A percentile compares a stretch with the other conserved stretches of the same genome.
These are phyloP conservation scores for Rhingia rostrata DNA, from an alignment of 2,888 invertebrate genomes.

Conservation along the genomic window DNA sequence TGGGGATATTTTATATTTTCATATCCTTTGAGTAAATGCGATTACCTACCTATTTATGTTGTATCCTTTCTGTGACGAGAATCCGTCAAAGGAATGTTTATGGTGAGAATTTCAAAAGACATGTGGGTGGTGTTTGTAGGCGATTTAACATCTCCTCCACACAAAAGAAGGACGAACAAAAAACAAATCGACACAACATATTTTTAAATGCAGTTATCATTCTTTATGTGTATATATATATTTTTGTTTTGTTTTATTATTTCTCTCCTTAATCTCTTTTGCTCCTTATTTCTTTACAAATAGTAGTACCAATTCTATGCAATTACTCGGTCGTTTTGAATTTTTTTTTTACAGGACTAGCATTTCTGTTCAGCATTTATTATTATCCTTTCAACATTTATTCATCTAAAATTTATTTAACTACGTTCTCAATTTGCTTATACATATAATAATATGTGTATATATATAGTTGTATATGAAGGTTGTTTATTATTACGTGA, in stretches of 20 bases:
- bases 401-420: constrained; percentile 72
- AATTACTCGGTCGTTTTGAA: constrained; percentile 34
- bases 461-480: constrained; percentile 18
- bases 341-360: constrained; percentile 48
- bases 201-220: constrained; percentile 63
- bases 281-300: constrained; percentile 47
- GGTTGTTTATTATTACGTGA: constrained; percentile 6
- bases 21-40: constrained; percentile 27
- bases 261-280: constrained; percentile 31
- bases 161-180: constrained; percentile 32
- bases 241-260: constrained; percentile 46
- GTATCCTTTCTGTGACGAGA: constrained; percentile 40
- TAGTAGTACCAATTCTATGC: constrained; percentile 44
- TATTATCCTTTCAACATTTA: constrained; percentile 70
- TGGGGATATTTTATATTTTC: constrained; percentile 28
- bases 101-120: constrained; percentile 3
- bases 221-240: constrained; percentile 33
- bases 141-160: constrained; percentile 26
- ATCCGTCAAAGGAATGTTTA: constrained; percentile 55
- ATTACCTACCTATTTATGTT: constrained; percentile 39
- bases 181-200: background rate
- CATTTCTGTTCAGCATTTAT: constrained; percentile 60
- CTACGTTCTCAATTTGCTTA: constrained; percentile 46
- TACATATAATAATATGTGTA: constrained; percentile 20
- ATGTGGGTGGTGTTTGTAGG: constrained; percentile 10